Evolutionary conservation across 2,113 vertebrate species (phyloP).

Genomic region (Bostrychus sinensis): DNA sequence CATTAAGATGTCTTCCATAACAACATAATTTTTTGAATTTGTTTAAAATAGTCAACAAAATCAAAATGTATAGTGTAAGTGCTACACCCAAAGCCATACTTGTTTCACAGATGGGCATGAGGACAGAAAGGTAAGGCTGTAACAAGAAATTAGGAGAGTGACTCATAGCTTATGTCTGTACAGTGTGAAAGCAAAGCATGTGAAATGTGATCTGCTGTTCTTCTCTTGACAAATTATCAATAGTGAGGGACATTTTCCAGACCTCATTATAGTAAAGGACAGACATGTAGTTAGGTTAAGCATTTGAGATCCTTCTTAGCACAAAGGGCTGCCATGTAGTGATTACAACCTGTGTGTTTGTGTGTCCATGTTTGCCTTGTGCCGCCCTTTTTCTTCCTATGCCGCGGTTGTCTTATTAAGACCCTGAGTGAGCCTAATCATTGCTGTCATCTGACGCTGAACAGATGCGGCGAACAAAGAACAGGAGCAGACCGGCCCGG

Average conservation of each 20-base stretch:
- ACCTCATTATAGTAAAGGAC: conserved; percentile 63
- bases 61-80: background rate
- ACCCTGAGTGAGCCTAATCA: conserved; percentile 79
- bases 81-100: background rate
- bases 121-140: conserved; percentile 9
- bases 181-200: conserved; percentile 10
- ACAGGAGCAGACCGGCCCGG: conserved; percentile 71
- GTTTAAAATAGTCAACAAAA: background rate
- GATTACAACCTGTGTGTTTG: conserved; percentile 57
- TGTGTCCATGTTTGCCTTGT: conserved; percentile 54
- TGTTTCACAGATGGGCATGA: background rate
- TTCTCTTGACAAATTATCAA: conserved; percentile 33
- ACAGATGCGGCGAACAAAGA: conserved; percentile 79
- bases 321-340: conserved; percentile 45
- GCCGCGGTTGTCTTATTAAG: conserved; percentile 77
- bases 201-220: conserved; percentile 20
- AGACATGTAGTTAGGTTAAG: conserved; percentile 50
- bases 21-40: conserved; percentile 6
- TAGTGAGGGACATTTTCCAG: conserved; percentile 51
- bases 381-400: conserved; percentile 45
- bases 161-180: conserved; percentile 12
- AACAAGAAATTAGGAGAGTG: conserved; percentile 25
- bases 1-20: conserved; percentile 3
- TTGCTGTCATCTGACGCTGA: conserved; percentile 77
- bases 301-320: conserved; percentile 29